Base-by-base conservation (phyloP, 53 echinoderm and acorn worm genomes). In the Zoroaster sp. region DNA sequence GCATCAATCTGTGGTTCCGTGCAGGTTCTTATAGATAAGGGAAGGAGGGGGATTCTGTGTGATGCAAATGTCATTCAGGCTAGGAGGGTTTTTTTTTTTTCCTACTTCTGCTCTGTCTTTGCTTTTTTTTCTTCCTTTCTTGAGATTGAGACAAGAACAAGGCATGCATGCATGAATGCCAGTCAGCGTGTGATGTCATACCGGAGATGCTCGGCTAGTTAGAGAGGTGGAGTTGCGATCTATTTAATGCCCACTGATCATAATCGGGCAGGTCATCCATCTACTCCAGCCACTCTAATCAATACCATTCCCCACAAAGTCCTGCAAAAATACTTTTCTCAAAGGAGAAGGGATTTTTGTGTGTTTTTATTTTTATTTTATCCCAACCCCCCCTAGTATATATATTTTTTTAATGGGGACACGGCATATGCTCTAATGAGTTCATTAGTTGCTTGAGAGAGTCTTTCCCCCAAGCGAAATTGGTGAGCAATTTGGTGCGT, bases 1-100 rank as follows among this genome's bases (percentile, higher is more conserved):
- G 73, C 93, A 93, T 93, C 93, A 93, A 93, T 90, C 87, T 67
- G 66, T 66, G 86, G 87, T 78, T 78, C 79, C 72, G 31, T 75
- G 93, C 73, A 80, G 68, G 72, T 78, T 78, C 78, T 69, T 89
- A 79, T 89, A 89, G 63, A 59, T 59, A 28, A 28, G 21, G 63
- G 30, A 59, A 59, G 32, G 46, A 67, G 32, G 35, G 43, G 45
- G 36, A 25, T 37, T 77, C 78, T 79, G 68, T 14, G 70, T 40
- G 52, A 40, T 46, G 71, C 69, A 79, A 89, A 89, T 79, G 89
- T 89, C 89, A 79, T 89, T 89, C 47, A 89, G 70, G 33, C 23
- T 63, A 32, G 69, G 53, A 37, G 47, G 78, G 69, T 78, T 49
- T 46, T 53, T 40, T 87, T 87, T 53, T 87, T 73, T 47, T 30